Evolutionary conservation across 2,888 invertebrate species (phyloP).

Genomic region (Encarsia formosa): DNA sequence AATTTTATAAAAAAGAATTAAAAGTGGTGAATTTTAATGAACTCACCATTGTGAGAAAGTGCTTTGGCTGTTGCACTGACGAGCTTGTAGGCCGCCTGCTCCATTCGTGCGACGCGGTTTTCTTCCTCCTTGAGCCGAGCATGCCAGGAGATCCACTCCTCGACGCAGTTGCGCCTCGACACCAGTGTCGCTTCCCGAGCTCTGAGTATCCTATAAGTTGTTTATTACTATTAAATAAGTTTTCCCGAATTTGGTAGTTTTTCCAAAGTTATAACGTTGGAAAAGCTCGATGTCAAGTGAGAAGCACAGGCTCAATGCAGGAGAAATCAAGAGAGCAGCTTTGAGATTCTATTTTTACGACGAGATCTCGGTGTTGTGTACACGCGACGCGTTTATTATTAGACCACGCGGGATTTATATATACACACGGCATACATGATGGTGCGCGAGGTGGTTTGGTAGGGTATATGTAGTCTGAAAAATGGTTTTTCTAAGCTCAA

Average conservation of each 20-base stretch:
- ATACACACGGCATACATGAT: conserved; percentile 6
- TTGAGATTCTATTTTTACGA: conserved; percentile 27
- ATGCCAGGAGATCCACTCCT: conserved; percentile 51
- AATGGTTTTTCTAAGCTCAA: no score
- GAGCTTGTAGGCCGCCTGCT: conserved; percentile 47
- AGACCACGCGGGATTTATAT: conserved; percentile 12
- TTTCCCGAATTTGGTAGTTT: no score
- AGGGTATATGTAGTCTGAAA: no score
- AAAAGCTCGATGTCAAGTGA: no score
- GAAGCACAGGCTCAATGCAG: no score
- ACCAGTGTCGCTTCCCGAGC: conserved; percentile 48
- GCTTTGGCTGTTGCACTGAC: conserved; percentile 46
- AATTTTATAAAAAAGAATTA: no score
- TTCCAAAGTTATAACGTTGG: no score
- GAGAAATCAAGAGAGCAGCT: no score
- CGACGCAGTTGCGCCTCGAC: conserved; percentile 47
- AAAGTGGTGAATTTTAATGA: no score
- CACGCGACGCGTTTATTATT: conserved; percentile 27
- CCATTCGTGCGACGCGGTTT: conserved; percentile 48
- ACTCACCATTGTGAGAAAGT: conserved; percentile 44
- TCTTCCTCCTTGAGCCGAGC: conserved; percentile 47
- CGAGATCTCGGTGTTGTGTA: conserved; percentile 20
- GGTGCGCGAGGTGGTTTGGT: conserved; percentile 18
- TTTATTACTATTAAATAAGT: no score
- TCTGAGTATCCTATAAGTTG: conserved; percentile 43